phyloP scores from a whole-genome alignment of 2,797 vertebrate species.

The Danio tinwini region DNA sequence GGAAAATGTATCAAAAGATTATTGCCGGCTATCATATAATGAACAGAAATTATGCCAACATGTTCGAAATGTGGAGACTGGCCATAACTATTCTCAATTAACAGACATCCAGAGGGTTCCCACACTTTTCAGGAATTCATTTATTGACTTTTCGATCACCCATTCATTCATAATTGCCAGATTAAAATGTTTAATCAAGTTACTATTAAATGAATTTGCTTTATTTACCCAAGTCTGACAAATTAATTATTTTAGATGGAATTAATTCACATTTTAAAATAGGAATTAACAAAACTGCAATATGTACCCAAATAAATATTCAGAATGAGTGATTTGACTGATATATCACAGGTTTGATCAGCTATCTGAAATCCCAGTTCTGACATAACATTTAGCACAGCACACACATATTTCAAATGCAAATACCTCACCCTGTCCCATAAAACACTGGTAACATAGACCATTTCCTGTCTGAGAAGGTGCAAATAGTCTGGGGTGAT shows the following conservation, averaged over 20 bases:
- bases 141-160: neutral
- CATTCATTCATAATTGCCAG: neutral
- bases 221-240: too few species aligned
- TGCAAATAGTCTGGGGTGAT: slow-evolving; percentile 41
- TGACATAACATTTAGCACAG: neutral
- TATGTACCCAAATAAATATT: neutral
- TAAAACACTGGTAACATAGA: slow-evolving; percentile 19
- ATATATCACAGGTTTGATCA: neutral
- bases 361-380: neutral
- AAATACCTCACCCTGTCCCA: slow-evolving; percentile 5
- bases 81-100: neutral
- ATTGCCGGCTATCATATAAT: slow-evolving; percentile 21
- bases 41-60: slow-evolving; percentile 13
- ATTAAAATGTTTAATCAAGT: neutral
- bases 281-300: neutral
- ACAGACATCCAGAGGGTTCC: neutral
- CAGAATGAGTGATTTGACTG: neutral
- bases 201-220: neutral
- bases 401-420: slow-evolving; percentile 14
- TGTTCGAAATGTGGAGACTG: slow-evolving; percentile 14
- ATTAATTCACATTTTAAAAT: too few species aligned
- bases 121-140: slow-evolving; percentile 5
- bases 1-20: slow-evolving; percentile 37
- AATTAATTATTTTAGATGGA: too few species aligned
- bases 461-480: slow-evolving; percentile 52